Base-by-base conservation (phyloP, 2,888 invertebrate species). In the Troides helena region DNA sequence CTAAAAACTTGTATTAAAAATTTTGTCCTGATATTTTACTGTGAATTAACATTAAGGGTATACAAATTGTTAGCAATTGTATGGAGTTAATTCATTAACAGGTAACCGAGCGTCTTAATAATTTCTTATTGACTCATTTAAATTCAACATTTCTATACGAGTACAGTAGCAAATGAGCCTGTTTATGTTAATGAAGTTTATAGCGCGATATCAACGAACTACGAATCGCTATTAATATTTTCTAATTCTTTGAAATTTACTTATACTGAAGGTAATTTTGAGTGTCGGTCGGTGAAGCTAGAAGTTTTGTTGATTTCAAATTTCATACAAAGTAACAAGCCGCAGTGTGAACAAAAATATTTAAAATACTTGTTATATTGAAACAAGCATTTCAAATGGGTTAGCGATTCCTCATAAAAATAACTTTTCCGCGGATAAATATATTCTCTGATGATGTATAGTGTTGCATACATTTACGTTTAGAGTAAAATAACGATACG, bases 161-260 rank as follows among this genome's bases (percentile, higher is more conserved):
- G 21, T 61, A 62, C 69, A 61, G 62, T 62, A 65, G 61, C 65
- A 69, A 69, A 43, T 69, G 61, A 46, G 62, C 25, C 61, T 58
- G 58, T 69, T 69, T 65, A 69, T 69, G 69, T 30, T 56, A 69
- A 69, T 65, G 62, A 62, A 65, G 65, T 10, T 62, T 53, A 30
- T 57, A 46, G 53, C 57, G 62, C 61, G 4, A 43, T 62, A 23
- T 43, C 65, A 36, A 62, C 56, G 65, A 69, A 46, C 69, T 69
- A 61, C 14, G 12, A 61, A 59, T 39, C n/a, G 43, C 10, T 46
- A 46, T 68, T 63, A 25, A 23, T 64, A 36, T 63, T 30, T 5
- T 50, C 5, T 6, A 53, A 53, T n/a, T 53, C 53, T 53, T 12
- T n/a, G 53, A n/a, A 53, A 53, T 53, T 18, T 53, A n/a, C 2